Evolutionary conservation across 2,797 vertebrate genomes (phyloP).

Genomic region (Pterois miles): DNA sequence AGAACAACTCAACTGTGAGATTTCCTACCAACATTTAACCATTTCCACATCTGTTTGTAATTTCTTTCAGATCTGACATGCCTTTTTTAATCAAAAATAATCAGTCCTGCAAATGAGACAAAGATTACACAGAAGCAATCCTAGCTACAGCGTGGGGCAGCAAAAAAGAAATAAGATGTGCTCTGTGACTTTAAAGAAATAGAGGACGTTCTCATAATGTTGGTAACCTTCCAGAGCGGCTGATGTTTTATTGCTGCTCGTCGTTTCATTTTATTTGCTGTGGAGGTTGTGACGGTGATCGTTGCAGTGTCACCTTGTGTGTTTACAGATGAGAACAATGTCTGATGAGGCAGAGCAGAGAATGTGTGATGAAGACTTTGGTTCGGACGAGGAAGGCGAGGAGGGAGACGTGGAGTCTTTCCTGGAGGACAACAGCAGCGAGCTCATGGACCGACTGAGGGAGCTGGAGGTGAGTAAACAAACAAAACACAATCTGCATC

Average conservation of each 20-base stretch:
- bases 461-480: slow-evolving; percentile 88
- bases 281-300: neutral
- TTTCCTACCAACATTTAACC: neutral
- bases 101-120: neutral
- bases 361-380: slow-evolving; percentile 82
- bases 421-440: slow-evolving; percentile 87
- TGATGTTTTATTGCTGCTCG: neutral
- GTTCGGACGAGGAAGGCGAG: slow-evolving; percentile 80
- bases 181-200: neutral
- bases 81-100: neutral
- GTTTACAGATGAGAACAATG: slow-evolving; percentile 84
- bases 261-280: neutral
- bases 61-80: neutral
- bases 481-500: neutral
- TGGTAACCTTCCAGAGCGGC: neutral
- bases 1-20: neutral
- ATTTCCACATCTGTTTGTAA: neutral
- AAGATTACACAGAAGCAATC: neutral
- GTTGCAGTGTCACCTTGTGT: neutral
- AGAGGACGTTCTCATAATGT: neutral
- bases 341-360: slow-evolving; percentile 87
- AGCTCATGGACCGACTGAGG: slow-evolving; percentile 91
- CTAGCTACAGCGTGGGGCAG: neutral
- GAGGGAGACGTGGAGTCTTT: slow-evolving; percentile 82
- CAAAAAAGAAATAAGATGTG: neutral